These are phyloP conservation scores for Microctenopoma lineatum DNA, from an alignment of 2,797 vertebrate species.

Conservation along the genomic window DNA sequence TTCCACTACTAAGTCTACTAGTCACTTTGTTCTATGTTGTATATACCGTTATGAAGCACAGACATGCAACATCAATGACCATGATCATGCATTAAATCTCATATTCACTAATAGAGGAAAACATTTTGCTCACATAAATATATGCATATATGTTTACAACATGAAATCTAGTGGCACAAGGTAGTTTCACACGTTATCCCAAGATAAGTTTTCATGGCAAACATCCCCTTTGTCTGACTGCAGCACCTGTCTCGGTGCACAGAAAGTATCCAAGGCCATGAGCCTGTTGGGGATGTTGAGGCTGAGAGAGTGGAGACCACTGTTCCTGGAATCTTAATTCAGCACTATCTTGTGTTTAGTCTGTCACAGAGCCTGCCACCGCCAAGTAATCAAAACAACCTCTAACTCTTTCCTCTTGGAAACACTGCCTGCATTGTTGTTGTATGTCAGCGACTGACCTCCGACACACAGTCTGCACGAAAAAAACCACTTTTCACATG, in stretches of 20 bases:
- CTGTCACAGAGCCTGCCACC: conserved; percentile 68
- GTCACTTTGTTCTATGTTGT: no score
- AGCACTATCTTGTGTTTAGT: conserved; percentile 81
- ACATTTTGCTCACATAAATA: no score
- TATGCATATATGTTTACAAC: neutral
- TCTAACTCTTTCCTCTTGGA: conserved; percentile 63
- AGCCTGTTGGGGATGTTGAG: conserved; percentile 61
- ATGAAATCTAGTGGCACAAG: conserved; percentile 3
- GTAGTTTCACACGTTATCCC: conserved; percentile 37
- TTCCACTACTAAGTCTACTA: no score
- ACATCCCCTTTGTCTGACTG: conserved; percentile 13
- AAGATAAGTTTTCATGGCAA: conserved; percentile 32
- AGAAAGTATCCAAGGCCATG: conserved; percentile 62
- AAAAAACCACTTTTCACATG: conserved; percentile 44
- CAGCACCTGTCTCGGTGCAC: conserved; percentile 61
- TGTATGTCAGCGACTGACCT: conserved; percentile 54
- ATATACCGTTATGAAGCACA: no score
- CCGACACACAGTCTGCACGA: conserved; percentile 34
- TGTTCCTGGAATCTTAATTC: conserved; percentile 62
- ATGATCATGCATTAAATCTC: no score
- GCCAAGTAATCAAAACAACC: conserved; percentile 77
- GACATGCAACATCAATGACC: no score
- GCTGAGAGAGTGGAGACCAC: conserved; percentile 45
- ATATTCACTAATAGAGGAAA: no score
- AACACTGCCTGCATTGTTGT: conserved; percentile 59